Conservation (phyloP, 2,797 vertebrate species). For the Prunella strophiata region DNA sequence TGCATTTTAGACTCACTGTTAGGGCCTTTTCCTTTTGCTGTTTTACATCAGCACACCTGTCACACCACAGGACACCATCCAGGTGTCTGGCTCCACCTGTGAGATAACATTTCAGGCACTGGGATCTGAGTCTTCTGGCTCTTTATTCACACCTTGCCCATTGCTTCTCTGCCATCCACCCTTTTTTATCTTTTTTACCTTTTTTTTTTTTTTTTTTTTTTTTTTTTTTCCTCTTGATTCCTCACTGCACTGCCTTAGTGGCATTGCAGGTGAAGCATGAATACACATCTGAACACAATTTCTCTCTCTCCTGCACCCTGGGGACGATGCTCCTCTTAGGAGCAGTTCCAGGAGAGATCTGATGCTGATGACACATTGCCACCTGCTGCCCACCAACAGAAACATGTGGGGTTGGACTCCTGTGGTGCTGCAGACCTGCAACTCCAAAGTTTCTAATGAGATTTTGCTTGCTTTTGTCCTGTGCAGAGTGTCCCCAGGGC, state of each 20-base stretch:
- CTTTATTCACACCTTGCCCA: neutral
- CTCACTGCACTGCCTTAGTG: neutral
- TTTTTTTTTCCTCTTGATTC: neutral
- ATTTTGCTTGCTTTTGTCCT: neutral
- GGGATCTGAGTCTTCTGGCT: neutral
- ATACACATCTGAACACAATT: neutral
- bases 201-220: neutral
- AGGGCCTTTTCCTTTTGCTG: neutral
- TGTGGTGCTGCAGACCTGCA: neutral
- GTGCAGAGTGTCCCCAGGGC: conserved; percentile 87
- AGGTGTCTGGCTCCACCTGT: neutral
- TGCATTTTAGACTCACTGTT: neutral
- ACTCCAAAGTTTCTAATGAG: neutral
- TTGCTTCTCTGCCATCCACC: neutral
- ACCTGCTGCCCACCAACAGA: conserved; percentile 61
- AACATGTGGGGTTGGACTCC: neutral
- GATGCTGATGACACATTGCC: conserved; percentile 41
- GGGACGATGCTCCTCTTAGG: too few species aligned
- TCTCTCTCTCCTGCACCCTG: fast-evolving
- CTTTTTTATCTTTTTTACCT: neutral
- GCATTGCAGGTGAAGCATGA: neutral
- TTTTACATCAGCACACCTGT: neutral
- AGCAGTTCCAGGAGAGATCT: neutral
- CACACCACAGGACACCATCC: neutral
- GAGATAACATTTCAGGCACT: fast-evolving